A percentile compares a stretch with the other conserved stretches of the same genome.
These are phyloP conservation scores for Hypomecis atomaria DNA, from an alignment of 2,888 invertebrate species.

Conservation along the genomic window DNA sequence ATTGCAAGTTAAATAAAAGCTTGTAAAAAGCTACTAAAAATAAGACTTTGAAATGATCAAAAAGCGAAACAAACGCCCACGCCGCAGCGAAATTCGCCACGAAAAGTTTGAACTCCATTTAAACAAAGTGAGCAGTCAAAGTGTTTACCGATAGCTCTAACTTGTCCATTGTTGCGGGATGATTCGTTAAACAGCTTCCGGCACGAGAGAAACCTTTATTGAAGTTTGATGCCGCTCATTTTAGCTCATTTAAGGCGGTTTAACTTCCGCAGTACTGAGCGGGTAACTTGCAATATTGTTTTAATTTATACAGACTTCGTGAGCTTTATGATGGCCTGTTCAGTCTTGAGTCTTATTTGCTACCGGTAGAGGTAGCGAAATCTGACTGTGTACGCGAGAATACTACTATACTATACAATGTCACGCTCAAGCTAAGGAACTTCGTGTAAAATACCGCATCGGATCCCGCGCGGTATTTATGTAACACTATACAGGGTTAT, in stretches of 20 bases:
- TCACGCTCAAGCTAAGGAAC: no score
- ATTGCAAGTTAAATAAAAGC: no score
- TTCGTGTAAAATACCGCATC: no score
- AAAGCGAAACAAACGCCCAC: not conserved
- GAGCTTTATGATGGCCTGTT: slow-evolving; percentile 2
- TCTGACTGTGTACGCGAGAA: no score
- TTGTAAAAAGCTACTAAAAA: no score
- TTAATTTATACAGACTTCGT: not conserved
- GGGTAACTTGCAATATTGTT: not conserved
- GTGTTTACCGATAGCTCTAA: slow-evolving; percentile 18
- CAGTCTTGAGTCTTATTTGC: no score
- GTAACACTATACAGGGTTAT: no score
- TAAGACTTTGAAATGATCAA: not conserved
- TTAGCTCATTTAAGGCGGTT: slow-evolving; percentile 7
- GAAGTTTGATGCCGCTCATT: slow-evolving; percentile 12
- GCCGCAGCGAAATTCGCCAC: not conserved
- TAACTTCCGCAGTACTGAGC: slow-evolving; percentile 4
- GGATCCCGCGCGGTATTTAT: no score
- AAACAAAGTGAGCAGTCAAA: slow-evolving; percentile 11
- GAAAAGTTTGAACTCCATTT: slow-evolving; percentile 4
- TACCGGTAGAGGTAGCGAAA: no score
- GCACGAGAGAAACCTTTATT: slow-evolving; percentile 6
- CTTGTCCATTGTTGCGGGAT: slow-evolving; percentile 16
- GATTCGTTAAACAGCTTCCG: slow-evolving; percentile 23
- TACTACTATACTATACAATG: no score